Conservation (phyloP, 2,888 invertebrate genomes). For the Sarcophaga rosellei region DNA sequence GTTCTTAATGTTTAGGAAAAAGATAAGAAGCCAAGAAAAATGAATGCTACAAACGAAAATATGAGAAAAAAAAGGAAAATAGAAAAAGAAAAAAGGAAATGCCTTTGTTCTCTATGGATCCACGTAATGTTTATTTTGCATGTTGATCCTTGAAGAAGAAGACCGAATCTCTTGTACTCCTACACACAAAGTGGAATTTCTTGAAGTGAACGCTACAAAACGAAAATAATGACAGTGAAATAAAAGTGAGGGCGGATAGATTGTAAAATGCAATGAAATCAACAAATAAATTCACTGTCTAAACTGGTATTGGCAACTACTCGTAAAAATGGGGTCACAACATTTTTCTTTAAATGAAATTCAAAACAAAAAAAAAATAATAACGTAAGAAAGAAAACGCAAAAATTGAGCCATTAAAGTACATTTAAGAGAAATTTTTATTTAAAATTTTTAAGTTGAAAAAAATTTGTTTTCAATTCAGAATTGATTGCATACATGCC, state of each 20-base stretch:
- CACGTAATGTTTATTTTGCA: conserved; percentile 57
- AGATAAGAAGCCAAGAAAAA: conserved; percentile 62
- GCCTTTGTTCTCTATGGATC: not conserved
- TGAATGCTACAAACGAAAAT: conserved; percentile 29
- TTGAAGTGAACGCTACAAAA: conserved; percentile 26
- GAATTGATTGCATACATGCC: not conserved
- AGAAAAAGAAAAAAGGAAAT: no score
- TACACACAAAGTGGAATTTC: not conserved
- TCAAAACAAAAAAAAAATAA: no score
- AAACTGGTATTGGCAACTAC: conserved; percentile 21
- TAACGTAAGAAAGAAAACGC: no score
- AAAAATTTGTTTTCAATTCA: no score
- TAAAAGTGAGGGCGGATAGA: not conserved
- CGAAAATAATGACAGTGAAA: conserved; percentile 19
- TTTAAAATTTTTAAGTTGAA: no score
- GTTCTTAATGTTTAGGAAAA: conserved; percentile 45
- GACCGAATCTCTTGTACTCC: not conserved
- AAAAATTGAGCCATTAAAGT: no score
- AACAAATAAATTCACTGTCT: conserved; percentile 11
- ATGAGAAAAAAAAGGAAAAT: conserved; percentile 14
- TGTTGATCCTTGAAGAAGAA: conserved; percentile 10
- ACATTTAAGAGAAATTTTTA: no score
- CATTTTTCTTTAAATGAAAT: not conserved
- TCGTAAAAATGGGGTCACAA: conserved; percentile 23
- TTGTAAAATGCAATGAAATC: conserved; percentile 9